Conservation (phyloP, 2,113 vertebrate genomes). For the Hippolais icterina region DNA sequence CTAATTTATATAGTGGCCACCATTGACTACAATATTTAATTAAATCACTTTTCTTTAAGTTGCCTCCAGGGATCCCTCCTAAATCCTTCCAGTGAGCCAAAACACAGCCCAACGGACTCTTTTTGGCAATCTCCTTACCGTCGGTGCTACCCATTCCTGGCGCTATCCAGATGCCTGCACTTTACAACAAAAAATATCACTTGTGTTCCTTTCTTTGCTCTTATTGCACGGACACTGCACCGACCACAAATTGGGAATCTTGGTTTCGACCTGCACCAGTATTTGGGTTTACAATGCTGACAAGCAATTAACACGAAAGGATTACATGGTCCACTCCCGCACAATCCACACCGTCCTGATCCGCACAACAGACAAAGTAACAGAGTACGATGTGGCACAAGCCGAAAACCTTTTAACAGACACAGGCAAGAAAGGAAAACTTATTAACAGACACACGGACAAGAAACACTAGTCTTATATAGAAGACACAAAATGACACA, state of each 20-base stretch:
- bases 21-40: not conserved
- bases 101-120: not conserved
- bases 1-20: not conserved
- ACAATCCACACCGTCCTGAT: not conserved
- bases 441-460: not conserved
- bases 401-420: not conserved
- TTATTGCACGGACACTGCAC: not conserved
- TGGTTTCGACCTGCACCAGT: not conserved
- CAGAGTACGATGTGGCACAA: not conserved
- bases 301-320: not conserved
- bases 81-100: not conserved
- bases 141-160: not conserved
- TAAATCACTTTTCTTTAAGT: not conserved
- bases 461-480: not conserved
- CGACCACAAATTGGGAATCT: not conserved
- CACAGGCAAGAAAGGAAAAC: not conserved
- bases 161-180: not conserved
- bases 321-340: not conserved
- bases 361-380: not conserved
- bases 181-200: not conserved
- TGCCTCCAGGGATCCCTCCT: not conserved
- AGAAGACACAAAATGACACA: not conserved
- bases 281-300: not conserved
- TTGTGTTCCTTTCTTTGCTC: not conserved
- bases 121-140: not conserved